Percentiles rank a stretch among this genome's conserved stretches.
phyloP scores from a whole-genome alignment of 2,113 vertebrate genomes.

The Xiphophorus hellerii region DNA sequence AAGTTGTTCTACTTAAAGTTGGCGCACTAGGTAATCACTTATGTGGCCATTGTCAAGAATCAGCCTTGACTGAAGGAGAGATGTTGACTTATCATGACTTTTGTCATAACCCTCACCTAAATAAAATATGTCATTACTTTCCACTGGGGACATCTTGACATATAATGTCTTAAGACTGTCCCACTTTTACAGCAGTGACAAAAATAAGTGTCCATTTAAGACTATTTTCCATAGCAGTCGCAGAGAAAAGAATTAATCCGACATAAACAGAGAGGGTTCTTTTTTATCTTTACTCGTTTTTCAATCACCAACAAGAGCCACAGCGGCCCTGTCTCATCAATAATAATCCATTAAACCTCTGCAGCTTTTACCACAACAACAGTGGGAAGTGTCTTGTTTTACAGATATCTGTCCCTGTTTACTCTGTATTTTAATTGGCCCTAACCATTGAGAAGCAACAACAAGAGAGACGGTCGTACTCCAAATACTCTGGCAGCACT shows the following conservation, averaged over 20 bases:
- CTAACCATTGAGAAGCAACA: conserved; percentile 19
- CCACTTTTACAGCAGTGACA: too few species aligned
- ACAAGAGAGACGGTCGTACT: conserved; percentile 28
- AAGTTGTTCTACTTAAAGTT: too few species aligned
- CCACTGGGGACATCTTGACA: too few species aligned
- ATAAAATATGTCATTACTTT: too few species aligned
- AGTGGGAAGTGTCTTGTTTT: conserved; percentile 30
- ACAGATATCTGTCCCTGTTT: conserved; percentile 22
- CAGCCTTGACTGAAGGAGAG: too few species aligned
- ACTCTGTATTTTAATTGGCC: conserved; percentile 68
- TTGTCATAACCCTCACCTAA: too few species aligned
- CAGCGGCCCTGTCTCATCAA: conserved; percentile 27
- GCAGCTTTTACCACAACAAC: conserved; percentile 42
- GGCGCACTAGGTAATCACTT: too few species aligned
- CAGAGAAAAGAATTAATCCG: not conserved
- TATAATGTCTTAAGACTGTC: too few species aligned
- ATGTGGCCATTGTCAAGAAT: too few species aligned
- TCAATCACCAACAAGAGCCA: conserved; percentile 12
- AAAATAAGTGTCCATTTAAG: not conserved
- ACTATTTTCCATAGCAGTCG: not conserved
- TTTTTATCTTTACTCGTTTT: too few species aligned
- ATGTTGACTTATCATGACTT: too few species aligned
- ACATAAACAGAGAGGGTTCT: not conserved
- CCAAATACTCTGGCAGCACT: conserved; percentile 26
- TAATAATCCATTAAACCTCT: conserved; percentile 51